Base-by-base conservation (phyloP, 2,888 invertebrate genomes). In the Drosophila ezoana region DNA sequence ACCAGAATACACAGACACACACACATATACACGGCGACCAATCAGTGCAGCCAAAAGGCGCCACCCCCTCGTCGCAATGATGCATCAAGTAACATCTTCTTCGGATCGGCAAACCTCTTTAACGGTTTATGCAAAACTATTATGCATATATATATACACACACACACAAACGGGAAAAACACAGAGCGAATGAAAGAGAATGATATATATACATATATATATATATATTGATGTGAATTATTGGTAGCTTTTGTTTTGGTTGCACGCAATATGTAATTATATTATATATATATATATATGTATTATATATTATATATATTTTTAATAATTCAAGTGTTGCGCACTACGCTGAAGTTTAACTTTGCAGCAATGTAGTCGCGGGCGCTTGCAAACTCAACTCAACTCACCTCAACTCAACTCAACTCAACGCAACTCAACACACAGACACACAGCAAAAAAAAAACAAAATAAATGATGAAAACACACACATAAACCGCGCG, bases 341-440 rank as follows among this genome's bases (percentile, higher is more conserved):
- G 53, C 58, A 61, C 60, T 52, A 59, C 51, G 80, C 77, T 61
- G 4, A 68, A 85, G 86, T 81, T 60, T 64, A 81, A 81, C 81
- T 81, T 82, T 54, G 33, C 43, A 57, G 65, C 49, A 37, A 37
- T 51, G 18, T 28, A 37, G 32, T 37, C 33, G 9, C 71, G 52
- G 11, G 40, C 32, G 47, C 54, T 37, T 28, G n/a, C 11, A 14
- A 33, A 53, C 44, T 40, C 11, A 49, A 72, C 58, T 47, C 71
- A 57, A 40, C 23, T 14, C 33, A 9, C 33, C 1, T 33, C 14
- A 41, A 41, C 10, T 33, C 23, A 20, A 23, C 20, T 43, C n/a
- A 23, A 33, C 16, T 16, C n/a, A 4, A 49, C 37, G 35, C 11
- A 47, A 32, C 18, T 13, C 33, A 9, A 35, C 1, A 49, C 37